Conservation (phyloP, 2,797 vertebrate genomes). For the Hypotaenidia okinawae region DNA sequence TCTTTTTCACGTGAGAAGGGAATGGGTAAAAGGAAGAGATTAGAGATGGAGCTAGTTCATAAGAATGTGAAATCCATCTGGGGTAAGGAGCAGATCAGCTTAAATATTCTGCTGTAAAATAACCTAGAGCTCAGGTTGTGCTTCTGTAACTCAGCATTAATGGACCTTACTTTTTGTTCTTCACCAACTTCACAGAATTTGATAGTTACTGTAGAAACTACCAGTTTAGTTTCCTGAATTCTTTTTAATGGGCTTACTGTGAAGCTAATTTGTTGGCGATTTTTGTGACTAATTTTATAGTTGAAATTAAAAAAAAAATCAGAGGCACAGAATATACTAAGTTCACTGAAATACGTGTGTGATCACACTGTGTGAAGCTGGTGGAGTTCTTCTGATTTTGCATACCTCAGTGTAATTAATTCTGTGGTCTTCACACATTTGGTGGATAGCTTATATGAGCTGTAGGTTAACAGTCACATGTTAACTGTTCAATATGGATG, state of each 20-base stretch:
- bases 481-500: not conserved
- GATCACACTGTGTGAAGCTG: not conserved
- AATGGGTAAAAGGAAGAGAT: conserved; percentile 24
- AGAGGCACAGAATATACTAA: not conserved
- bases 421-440: not conserved
- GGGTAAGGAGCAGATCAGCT: not conserved
- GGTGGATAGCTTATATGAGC: not conserved
- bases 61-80: conserved; percentile 15
- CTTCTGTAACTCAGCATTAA: not conserved
- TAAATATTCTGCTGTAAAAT: not conserved
- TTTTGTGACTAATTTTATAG: not conserved
- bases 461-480: accelerated
- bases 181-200: not conserved
- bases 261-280: not conserved
- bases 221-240: not conserved
- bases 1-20: not conserved
- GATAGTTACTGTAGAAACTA: not conserved
- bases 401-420: not conserved
- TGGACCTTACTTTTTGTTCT: not conserved
- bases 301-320: not conserved
- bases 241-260: not conserved
- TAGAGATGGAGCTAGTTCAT: not conserved
- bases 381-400: not conserved
- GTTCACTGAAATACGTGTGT: not conserved
- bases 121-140: not conserved